Conservation (phyloP, 37 sponge, comb jelly and placozoan species). For the Spongilla lacustris region DNA sequence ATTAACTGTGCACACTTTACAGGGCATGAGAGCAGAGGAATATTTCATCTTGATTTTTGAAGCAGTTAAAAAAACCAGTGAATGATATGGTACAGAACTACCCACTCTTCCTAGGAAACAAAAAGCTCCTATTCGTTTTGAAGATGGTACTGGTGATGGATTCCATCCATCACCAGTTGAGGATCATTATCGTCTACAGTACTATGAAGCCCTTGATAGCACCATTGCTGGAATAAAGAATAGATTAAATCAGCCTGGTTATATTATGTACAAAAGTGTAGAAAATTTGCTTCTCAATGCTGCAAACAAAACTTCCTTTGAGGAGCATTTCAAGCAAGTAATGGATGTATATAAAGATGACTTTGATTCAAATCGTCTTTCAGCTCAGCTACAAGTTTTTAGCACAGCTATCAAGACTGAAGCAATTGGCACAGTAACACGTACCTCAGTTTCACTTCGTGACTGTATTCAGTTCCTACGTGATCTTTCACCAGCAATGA, state of each 20-base stretch:
- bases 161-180: conserved; percentile 18
- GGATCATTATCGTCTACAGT: conserved; percentile 47
- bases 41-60: conserved; percentile 31
- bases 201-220: conserved; percentile 31
- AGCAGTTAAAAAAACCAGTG: conserved; percentile 9
- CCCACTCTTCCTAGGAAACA: conserved; percentile 45
- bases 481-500: too few relatives aligned
- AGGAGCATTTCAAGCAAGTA: too few relatives aligned
- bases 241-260: too few relatives aligned
- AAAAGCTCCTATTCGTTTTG: conserved; percentile 24
- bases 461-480: too few relatives aligned
- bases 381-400: conserved; percentile 43
- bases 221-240: conserved; percentile 13
- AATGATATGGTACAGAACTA: background rate
- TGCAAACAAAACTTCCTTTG: too few relatives aligned
- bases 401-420: conserved; percentile 4
- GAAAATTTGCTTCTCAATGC: too few relatives aligned
- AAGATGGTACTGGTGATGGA: background rate
- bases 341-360: too few relatives aligned
- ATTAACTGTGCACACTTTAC: conserved; percentile 50
- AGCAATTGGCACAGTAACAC: background rate
- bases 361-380: conserved; percentile 39
- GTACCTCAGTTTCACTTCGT: too few relatives aligned
- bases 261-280: too few relatives aligned
- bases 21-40: conserved; percentile 45